Percentiles rank a stretch among this genome's conserved stretches.
Evolutionary conservation across 2,113 vertebrate species (phyloP).

Genomic region (Lasiurus cinereus): DNA sequence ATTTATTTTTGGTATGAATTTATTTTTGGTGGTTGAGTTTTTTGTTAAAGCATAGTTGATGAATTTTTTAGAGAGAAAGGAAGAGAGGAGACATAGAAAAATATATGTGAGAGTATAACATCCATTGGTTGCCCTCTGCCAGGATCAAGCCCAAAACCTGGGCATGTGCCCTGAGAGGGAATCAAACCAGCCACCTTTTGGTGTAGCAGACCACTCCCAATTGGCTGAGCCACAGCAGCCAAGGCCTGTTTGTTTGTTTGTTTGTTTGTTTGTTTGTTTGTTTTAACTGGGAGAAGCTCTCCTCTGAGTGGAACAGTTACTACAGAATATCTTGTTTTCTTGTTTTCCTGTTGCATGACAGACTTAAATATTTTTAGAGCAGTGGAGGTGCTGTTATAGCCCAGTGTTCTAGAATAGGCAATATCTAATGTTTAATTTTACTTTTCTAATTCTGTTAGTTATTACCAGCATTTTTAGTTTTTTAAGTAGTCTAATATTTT

Average conservation of each 20-base stretch:
- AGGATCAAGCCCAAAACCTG: too few species aligned
- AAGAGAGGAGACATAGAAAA: neutral
- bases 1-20: neutral
- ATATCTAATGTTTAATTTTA: conserved; percentile 91
- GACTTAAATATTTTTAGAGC: conserved; percentile 86
- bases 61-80: neutral
- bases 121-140: neutral
- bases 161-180: too few species aligned
- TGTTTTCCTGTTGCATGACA: conserved; percentile 94
- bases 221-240: neutral
- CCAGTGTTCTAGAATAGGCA: conserved; percentile 91
- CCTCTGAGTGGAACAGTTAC: conserved; percentile 89
- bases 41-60: neutral
- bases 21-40: neutral
- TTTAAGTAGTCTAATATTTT: conserved; percentile 92
- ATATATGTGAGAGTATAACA: neutral
- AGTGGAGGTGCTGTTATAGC: conserved; percentile 94
- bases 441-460: conserved; percentile 91
- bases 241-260: conserved; percentile 73
- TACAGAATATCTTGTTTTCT: conserved; percentile 91
- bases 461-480: conserved; percentile 89
- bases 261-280: conserved; percentile 76
- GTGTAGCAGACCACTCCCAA: neutral
- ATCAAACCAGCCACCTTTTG: neutral
- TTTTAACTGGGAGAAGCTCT: conserved; percentile 83